These are phyloP conservation scores for Papilio helenus DNA, from an alignment of 1,140 invertebrate species.

Conservation along the genomic window DNA sequence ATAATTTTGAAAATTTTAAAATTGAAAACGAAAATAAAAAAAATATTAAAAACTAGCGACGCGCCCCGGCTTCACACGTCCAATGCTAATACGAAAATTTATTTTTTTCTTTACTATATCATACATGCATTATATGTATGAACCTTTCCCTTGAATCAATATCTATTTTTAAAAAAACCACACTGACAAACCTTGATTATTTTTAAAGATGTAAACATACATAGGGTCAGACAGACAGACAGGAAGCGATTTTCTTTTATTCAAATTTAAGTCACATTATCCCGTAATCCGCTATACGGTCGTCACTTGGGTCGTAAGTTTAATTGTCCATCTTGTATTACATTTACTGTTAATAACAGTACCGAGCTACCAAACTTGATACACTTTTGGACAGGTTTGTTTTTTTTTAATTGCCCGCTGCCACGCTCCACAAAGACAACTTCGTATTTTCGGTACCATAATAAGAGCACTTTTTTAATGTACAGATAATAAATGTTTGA, in stretches of 20 bases:
- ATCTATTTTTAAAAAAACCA: too few species aligned
- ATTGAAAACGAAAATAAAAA: too few species aligned
- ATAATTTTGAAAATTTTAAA: not conserved
- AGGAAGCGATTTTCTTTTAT: too few species aligned
- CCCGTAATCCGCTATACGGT: slow-evolving; percentile 38
- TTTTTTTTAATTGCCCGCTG: slow-evolving; percentile 63
- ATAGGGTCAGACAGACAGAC: too few species aligned
- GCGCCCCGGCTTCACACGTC: too few species aligned
- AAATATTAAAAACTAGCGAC: not conserved
- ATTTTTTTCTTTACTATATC: too few species aligned
- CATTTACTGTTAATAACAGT: slow-evolving; percentile 76
- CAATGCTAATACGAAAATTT: not conserved
- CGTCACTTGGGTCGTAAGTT: slow-evolving; percentile 46
- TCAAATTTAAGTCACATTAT: too few species aligned
- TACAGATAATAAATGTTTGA: slow-evolving; percentile 3
- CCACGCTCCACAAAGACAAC: slow-evolving; percentile 45
- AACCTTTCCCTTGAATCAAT: too few species aligned
- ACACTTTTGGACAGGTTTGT: slow-evolving; percentile 65
- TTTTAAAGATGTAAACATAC: too few species aligned
- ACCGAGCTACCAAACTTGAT: slow-evolving; percentile 54
- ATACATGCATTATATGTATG: too few species aligned
- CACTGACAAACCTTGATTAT: too few species aligned
- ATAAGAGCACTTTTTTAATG: slow-evolving; percentile 21
- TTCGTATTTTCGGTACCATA: slow-evolving; percentile 41
- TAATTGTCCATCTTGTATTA: slow-evolving; percentile 70